A percentile compares a stretch with the other conserved stretches of the same genome.
Evolutionary conservation across 64 coral and sea anemone genomes (phyloP).

Genomic region (Astreopora myriophthalma): DNA sequence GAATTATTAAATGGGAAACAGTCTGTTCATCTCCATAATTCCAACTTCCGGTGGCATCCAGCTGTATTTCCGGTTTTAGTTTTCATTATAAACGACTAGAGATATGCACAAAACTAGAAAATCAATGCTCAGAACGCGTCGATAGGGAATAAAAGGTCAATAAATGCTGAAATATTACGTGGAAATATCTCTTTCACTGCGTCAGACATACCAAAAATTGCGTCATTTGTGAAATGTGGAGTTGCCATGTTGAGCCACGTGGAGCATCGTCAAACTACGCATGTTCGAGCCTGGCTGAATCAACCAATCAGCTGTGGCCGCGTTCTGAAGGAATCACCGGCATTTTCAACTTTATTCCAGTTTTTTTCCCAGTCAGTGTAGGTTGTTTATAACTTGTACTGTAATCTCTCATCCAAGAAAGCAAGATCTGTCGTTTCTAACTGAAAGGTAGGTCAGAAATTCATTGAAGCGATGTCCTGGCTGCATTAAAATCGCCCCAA

Average conservation of each 20-base stretch:
- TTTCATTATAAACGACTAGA: background rate
- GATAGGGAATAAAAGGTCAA: background rate
- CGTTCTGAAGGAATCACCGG: constrained; percentile 86
- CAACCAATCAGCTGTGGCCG: constrained; percentile 97
- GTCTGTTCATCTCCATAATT: too few species aligned
- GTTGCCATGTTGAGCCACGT: constrained; percentile 68
- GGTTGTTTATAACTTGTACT: background rate
- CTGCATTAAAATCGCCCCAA: background rate
- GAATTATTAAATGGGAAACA: too few species aligned
- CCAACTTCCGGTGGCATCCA: background rate
- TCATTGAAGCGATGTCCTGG: background rate
- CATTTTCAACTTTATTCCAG: constrained; percentile 78
- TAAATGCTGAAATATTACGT: background rate
- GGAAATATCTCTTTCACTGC: background rate
- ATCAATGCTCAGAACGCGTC: background rate
- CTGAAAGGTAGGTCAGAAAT: background rate
- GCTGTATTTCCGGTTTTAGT: background rate
- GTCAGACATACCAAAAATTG: background rate
- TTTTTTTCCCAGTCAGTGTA: constrained; percentile 8
- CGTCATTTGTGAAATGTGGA: constrained; percentile 41
- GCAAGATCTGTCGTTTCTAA: background rate
- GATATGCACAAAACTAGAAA: background rate
- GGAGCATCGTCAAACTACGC: constrained; percentile 43
- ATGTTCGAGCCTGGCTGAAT: constrained; percentile 38
- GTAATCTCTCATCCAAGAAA: background rate